Evolutionary conservation across 2,888 invertebrate genomes (phyloP).

Genomic region (Myathropa florea): DNA sequence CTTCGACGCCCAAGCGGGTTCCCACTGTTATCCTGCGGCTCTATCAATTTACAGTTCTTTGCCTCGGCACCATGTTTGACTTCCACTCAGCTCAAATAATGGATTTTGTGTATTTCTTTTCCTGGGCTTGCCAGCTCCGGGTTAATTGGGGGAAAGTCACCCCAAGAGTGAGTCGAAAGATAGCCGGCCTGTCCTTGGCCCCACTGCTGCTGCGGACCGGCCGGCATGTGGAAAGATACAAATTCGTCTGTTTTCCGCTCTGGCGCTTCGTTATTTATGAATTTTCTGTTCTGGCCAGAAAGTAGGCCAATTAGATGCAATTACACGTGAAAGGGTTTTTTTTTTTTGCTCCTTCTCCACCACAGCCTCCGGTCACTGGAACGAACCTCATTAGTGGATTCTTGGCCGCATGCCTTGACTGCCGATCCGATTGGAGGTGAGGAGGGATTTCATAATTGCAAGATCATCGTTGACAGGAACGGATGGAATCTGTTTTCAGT

Average conservation of each 20-base stretch:
- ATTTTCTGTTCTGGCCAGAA: not conserved
- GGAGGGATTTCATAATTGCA: slow-evolving; percentile 29
- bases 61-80: slow-evolving; percentile 3
- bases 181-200: not conserved
- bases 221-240: not conserved
- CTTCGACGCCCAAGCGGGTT: not conserved
- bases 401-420: not conserved
- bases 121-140: not conserved
- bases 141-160: slow-evolving; percentile 6
- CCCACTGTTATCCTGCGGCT: slow-evolving; percentile 31
- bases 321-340: not conserved
- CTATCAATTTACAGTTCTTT: slow-evolving; percentile 22
- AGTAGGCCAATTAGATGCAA: slow-evolving; percentile 6
- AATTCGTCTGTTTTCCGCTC: not conserved
- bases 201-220: not conserved
- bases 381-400: not conserved
- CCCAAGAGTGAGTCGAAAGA: not conserved
- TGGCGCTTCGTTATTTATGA: not conserved
- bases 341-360: not conserved
- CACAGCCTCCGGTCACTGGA: not conserved
- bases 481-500: not conserved
- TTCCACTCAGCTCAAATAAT: slow-evolving; percentile 30
- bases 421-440: not conserved
- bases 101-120: slow-evolving; percentile 15
- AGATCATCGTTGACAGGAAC: slow-evolving; percentile 9